Conservation (phyloP, 92 coral and sea anemone genomes). For the Virgularia gustaviana region DNA sequence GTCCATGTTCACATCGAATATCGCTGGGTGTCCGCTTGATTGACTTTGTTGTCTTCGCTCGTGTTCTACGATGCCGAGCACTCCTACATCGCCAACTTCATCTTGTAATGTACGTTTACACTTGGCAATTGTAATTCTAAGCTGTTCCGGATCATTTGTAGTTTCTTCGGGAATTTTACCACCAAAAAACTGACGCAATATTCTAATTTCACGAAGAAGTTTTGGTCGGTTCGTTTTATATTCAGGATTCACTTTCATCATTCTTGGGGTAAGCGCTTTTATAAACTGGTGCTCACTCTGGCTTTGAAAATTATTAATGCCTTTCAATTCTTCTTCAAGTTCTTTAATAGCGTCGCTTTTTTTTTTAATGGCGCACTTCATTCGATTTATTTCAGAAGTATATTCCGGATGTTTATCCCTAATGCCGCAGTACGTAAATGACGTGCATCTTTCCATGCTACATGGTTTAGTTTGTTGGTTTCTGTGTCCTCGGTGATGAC, state of each 20-base stretch:
- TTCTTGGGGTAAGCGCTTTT: constrained; percentile 19
- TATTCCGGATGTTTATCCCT: constrained; percentile 52
- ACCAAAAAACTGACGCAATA: not conserved
- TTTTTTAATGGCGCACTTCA: constrained; percentile 31
- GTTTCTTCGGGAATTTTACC: not conserved
- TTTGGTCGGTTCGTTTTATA: constrained; percentile 6
- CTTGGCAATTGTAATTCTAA: constrained; percentile 1
- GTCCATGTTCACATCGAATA: constrained; percentile 6
- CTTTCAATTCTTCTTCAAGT: constrained; percentile 25
- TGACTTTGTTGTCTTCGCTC: not conserved
- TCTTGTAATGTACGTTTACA: constrained; percentile 5
- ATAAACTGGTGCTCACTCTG: constrained; percentile 6
- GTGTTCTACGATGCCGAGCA: not conserved
- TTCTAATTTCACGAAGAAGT: constrained; percentile 2
- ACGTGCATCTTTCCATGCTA: constrained; percentile 27
- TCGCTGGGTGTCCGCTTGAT: not conserved
- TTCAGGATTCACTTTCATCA: not conserved
- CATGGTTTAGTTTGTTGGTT: constrained; percentile 44
- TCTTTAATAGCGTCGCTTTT: constrained; percentile 21
- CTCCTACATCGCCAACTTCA: not conserved
- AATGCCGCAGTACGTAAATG: constrained; percentile 39
- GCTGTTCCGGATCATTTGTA: not conserved
- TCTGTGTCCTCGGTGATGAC: constrained; percentile 50
- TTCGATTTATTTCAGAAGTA: constrained; percentile 12
- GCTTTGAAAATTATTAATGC: no score